Evolutionary conservation across 2,888 invertebrate species (phyloP).

Genomic region (Agrotis ipsilon): DNA sequence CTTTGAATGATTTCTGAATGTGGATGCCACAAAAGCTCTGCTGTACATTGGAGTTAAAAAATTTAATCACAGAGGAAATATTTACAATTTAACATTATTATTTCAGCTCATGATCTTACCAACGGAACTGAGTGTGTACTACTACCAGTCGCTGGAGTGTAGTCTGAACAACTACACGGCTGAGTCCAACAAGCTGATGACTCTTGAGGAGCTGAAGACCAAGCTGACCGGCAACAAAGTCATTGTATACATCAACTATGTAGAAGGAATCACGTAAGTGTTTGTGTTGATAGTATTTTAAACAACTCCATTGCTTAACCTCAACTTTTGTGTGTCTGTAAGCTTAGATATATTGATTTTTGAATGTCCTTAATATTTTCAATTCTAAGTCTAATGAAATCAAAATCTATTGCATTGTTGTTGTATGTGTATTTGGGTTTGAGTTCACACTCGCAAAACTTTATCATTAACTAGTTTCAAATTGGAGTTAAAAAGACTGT

Average conservation of each 20-base stretch:
- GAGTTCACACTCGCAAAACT: neutral
- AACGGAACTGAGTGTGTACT: constrained; percentile 87
- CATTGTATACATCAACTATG: constrained; percentile 83
- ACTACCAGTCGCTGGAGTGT: constrained; percentile 88
- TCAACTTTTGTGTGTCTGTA: no score
- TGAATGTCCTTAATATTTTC: no score
- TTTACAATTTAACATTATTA: neutral
- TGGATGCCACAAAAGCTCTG: no score
- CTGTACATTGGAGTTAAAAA: no score
- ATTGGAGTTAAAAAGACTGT: neutral
- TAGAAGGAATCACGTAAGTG: constrained; percentile 81
- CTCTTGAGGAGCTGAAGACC: constrained; percentile 88
- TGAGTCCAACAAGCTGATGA: constrained; percentile 80
- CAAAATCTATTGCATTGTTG: neutral
- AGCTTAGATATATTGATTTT: no score
- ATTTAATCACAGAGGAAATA: no score
- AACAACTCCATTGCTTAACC: neutral
- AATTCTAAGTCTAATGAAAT: no score
- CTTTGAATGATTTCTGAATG: no score
- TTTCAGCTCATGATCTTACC: constrained; percentile 90
- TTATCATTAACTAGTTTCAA: neutral
- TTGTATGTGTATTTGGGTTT: constrained; percentile 4
- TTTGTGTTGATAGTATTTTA: neutral
- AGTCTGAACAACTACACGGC: constrained; percentile 86
- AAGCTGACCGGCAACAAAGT: constrained; percentile 84